Evolutionary conservation across 2,797 vertebrate species (phyloP).

Genomic region (Cryptoblepharus egeriae): DNA sequence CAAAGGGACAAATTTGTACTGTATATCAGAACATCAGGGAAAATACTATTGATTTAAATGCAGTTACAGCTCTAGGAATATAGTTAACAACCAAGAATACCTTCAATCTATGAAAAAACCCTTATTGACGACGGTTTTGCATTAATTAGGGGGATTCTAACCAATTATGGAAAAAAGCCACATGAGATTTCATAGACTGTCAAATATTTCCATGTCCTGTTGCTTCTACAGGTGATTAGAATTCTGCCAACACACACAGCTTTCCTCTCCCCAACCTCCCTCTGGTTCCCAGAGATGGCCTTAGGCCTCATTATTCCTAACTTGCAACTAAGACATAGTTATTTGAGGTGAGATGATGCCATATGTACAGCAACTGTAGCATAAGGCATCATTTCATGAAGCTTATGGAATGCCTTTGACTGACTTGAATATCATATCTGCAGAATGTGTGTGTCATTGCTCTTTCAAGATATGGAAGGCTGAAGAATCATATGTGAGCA

Average conservation of each 20-base stretch:
- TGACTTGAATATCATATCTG: background rate
- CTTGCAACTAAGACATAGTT: background rate
- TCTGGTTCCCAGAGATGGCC: background rate
- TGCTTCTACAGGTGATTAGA: background rate
- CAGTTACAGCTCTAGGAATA: background rate
- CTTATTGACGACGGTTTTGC: background rate
- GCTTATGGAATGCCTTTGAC: background rate
- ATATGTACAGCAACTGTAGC: background rate
- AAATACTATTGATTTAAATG: constrained; percentile 16
- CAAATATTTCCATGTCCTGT: background rate
- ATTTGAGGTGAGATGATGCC: background rate
- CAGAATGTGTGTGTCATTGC: background rate
- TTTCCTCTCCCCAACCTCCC: background rate
- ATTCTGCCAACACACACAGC: background rate
- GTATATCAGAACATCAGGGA: background rate
- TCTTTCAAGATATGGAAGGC: background rate
- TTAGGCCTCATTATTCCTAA: background rate
- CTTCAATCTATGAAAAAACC: constrained; percentile 4
- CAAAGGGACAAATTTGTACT: background rate
- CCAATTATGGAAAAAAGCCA: background rate
- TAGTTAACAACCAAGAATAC: background rate
- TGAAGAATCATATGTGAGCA: constrained; percentile 8
- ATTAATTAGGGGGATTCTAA: constrained; percentile 7
- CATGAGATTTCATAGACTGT: background rate
- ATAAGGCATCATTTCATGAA: background rate